Conservation (phyloP, 2,888 invertebrate genomes). For the Scrobipalpa costella region DNA sequence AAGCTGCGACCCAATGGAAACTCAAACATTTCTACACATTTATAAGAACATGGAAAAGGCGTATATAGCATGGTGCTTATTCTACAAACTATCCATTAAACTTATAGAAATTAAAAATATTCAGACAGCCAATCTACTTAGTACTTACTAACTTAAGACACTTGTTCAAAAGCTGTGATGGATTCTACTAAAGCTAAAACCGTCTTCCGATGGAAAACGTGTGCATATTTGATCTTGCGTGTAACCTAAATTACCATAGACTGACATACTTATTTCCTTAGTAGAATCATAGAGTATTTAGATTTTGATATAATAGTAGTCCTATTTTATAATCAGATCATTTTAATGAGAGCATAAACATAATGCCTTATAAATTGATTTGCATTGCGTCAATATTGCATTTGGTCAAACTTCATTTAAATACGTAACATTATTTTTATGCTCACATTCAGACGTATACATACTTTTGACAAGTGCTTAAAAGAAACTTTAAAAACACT, state of each 20-base stretch:
- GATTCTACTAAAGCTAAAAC: neutral
- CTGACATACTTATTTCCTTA: neutral
- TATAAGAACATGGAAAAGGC: slow-evolving; percentile 68
- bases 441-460: slow-evolving; percentile 1
- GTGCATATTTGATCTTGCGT: neutral
- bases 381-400: slow-evolving; percentile 9
- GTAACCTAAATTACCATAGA: neutral
- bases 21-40: slow-evolving; percentile 21
- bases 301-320: neutral
- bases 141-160: slow-evolving; percentile 25
- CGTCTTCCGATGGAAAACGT: neutral
- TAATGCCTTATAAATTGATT: slow-evolving; percentile 5
- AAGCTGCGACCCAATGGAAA: slow-evolving; percentile 20
- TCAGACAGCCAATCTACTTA: slow-evolving; percentile 56
- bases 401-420: neutral
- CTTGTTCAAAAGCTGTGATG: slow-evolving; percentile 24
- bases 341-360: slow-evolving; percentile 15
- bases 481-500: slow-evolving; percentile 43
- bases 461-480: slow-evolving; percentile 46
- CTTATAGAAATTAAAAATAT: slow-evolving; percentile 42
- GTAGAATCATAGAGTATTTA: slow-evolving; percentile 18
- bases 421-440: neutral
- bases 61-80: slow-evolving; percentile 66
- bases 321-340: slow-evolving; percentile 24
- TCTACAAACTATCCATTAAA: slow-evolving; percentile 57